Evolutionary conservation across 2,113 vertebrate genomes (phyloP).

Genomic region (Pleuronectes platessa): DNA sequence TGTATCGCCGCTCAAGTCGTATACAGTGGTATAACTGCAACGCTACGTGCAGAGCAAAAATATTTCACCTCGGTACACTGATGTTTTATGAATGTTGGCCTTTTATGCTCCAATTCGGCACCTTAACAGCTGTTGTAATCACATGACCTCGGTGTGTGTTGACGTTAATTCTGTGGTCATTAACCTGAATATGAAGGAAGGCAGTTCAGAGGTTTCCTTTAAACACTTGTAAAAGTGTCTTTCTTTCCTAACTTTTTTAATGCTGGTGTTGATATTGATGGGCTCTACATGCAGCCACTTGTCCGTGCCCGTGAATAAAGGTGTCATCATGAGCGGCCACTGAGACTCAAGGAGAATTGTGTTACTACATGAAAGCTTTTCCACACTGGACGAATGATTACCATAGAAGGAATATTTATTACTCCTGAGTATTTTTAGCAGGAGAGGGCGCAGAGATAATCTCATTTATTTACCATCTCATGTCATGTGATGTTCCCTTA

Average conservation of each 20-base stretch:
- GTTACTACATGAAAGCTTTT: conserved; percentile 41
- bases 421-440: conserved; percentile 39
- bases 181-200: conserved; percentile 45
- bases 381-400: conserved; percentile 25
- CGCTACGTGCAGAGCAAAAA: conserved; percentile 27
- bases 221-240: background rate
- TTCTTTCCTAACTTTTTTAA: background rate
- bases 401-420: conserved; percentile 61
- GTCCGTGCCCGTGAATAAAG: conserved; percentile 17
- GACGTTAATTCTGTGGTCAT: conserved; percentile 23
- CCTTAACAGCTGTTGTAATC: conserved; percentile 56
- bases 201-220: background rate
- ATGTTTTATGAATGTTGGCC: conserved; percentile 56
- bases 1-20: conserved; percentile 54
- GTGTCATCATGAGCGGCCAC: background rate
- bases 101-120: conserved; percentile 49
- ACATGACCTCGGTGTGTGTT: conserved; percentile 28
- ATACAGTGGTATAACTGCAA: conserved; percentile 55
- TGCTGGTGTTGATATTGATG: background rate
- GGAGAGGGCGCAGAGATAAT: conserved; percentile 18
- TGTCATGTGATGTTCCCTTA: background rate
- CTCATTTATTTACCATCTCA: conserved; percentile 3
- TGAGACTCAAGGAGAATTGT: conserved; percentile 13
- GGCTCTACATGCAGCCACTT: conserved; percentile 11
- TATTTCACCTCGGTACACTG: conserved; percentile 42